Percentiles rank a stretch among this genome's conserved stretches.
Conservation (phyloP, 2,113 vertebrate species). For the Ceyx margarethae region DNA sequence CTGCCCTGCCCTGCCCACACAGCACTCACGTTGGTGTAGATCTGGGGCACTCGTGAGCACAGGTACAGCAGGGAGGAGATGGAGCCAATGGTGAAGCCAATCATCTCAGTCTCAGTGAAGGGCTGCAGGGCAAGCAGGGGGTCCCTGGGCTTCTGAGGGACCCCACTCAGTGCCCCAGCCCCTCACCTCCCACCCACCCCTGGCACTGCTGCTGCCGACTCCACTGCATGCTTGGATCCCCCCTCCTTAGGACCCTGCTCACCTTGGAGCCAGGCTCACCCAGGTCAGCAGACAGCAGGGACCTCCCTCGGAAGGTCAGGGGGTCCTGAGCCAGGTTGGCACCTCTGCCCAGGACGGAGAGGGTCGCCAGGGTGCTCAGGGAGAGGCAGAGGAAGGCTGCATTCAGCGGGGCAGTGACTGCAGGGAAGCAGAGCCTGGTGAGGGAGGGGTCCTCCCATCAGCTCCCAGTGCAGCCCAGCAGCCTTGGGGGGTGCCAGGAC, state of each 20-base stretch:
- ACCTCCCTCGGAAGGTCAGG: slow-evolving; percentile 65
- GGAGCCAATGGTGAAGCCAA: slow-evolving; percentile 87
- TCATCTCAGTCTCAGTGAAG: slow-evolving; percentile 82
- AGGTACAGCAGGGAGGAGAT: slow-evolving; percentile 90
- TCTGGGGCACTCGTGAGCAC: slow-evolving; percentile 88
- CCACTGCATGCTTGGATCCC: rapidly evolving
- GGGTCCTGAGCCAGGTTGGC: neutral
- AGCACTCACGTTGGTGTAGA: slow-evolving; percentile 89
- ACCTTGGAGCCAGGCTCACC: slow-evolving; percentile 59
- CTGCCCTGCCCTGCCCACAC: rapidly evolving
- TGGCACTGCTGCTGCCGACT: neutral
- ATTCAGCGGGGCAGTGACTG: slow-evolving; percentile 71
- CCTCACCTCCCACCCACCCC: neutral
- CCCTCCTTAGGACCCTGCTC: neutral
- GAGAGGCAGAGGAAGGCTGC: slow-evolving; percentile 69
- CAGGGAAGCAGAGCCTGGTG: neutral
- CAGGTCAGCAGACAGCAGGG: slow-evolving; percentile 68
- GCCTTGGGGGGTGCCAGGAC: neutral
- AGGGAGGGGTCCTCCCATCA: neutral
- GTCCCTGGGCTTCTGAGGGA: neutral
- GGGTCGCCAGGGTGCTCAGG: slow-evolving; percentile 52
- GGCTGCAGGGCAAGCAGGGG: slow-evolving; percentile 64
- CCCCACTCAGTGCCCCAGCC: rapidly evolving
- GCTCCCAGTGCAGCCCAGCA: neutral
- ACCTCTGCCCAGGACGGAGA: slow-evolving; percentile 18